Percentiles rank a stretch among this genome's conserved stretches.
Evolutionary conservation across 37 sponge, comb jelly and placozoan species (phyloP).

Genomic region (Agelas oroides): DNA sequence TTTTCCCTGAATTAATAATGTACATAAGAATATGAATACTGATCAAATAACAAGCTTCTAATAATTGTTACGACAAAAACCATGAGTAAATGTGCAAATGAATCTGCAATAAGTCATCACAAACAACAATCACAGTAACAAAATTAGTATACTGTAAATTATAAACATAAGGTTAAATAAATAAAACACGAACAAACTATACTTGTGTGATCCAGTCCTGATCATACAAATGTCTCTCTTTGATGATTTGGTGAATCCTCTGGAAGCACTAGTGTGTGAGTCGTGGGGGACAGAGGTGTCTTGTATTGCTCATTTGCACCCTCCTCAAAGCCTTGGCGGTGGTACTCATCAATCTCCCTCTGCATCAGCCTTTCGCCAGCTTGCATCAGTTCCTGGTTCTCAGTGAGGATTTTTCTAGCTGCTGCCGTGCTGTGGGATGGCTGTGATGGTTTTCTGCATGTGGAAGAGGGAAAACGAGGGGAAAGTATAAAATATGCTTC

Average conservation of each 20-base stretch:
- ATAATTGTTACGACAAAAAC: no score
- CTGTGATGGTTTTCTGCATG: background rate
- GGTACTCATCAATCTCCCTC: slow-evolving; percentile 37
- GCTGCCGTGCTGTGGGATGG: slow-evolving; percentile 3
- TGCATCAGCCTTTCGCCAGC: slow-evolving; percentile 35
- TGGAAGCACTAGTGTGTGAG: slow-evolving; percentile 25
- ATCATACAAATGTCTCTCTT: slow-evolving; percentile 42
- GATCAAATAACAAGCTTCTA: no score
- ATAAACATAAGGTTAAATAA: no score
- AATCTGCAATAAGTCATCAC: no score
- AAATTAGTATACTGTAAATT: no score
- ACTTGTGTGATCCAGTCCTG: no score
- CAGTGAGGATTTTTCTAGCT: background rate
- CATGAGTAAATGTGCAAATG: no score
- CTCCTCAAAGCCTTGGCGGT: background rate
- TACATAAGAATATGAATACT: no score
- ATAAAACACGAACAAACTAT: no score
- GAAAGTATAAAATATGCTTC: background rate
- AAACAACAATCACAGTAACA: no score
- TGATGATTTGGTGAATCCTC: slow-evolving; percentile 7
- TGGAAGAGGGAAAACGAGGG: background rate
- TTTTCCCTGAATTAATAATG: no score
- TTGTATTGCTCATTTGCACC: background rate
- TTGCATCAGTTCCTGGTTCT: slow-evolving; percentile 26
- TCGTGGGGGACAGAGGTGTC: slow-evolving; percentile 43